Percentiles rank a stretch among this genome's conserved stretches.
phyloP scores from a whole-genome alignment of 2,113 vertebrate genomes.

The Octodon degus region DNA sequence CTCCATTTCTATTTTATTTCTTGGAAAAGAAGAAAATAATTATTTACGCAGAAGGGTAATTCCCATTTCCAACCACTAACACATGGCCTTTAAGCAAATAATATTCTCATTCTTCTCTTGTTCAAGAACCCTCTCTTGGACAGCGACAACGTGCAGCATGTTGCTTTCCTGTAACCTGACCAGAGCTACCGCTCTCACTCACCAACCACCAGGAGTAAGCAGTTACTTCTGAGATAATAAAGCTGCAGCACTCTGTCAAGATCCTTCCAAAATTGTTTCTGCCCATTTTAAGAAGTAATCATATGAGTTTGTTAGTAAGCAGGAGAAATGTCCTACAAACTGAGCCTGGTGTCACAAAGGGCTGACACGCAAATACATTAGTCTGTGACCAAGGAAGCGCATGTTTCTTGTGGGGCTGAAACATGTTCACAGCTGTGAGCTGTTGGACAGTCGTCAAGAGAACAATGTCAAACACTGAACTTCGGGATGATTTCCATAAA shows the following conservation, averaged over 20 bases:
- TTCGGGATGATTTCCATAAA: constrained; percentile 84
- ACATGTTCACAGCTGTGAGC: constrained; percentile 84
- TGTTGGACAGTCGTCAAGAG: constrained; percentile 83
- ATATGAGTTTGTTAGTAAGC: constrained; percentile 67
- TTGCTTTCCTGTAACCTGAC: constrained; percentile 69
- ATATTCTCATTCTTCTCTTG: constrained; percentile 68
- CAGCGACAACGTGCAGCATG: constrained; percentile 53
- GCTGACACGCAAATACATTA: constrained; percentile 68
- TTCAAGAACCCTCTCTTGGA: constrained; percentile 56
- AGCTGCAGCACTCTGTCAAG: constrained; percentile 66
- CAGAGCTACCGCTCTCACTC: constrained; percentile 45
- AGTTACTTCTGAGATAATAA: constrained; percentile 66
- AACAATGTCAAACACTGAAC: constrained; percentile 86
- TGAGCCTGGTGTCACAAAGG: constrained; percentile 55
- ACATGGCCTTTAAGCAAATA: constrained; percentile 62
- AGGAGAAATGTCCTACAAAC: constrained; percentile 54
- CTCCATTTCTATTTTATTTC: constrained; percentile 72
- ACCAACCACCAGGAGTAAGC: constrained; percentile 52
- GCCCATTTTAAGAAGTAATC: constrained; percentile 67
- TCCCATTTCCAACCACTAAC: constrained; percentile 73
- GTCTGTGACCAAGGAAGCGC: constrained; percentile 59
- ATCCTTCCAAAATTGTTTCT: constrained; percentile 74
- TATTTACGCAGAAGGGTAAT: constrained; percentile 68
- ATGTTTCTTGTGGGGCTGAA: constrained; percentile 73
- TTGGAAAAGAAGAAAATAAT: constrained; percentile 70